These are phyloP conservation scores for Paracanthobrama guichenoti DNA, from an alignment of 2,113 vertebrate species.

Conservation along the genomic window DNA sequence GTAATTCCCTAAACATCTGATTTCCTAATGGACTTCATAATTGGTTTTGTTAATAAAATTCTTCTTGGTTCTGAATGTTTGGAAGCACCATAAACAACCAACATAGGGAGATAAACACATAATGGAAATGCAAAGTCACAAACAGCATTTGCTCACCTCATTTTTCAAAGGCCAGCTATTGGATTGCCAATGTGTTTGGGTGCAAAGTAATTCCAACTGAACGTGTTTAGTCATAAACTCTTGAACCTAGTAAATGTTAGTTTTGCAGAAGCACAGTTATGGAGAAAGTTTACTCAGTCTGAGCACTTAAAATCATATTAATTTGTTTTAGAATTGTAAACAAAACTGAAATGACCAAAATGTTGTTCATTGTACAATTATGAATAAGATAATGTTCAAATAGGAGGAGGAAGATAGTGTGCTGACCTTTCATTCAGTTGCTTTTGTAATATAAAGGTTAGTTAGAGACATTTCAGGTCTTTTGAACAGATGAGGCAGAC, in stretches of 20 bases:
- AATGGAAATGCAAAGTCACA: slow-evolving; percentile 21
- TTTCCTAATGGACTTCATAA: slow-evolving; percentile 9
- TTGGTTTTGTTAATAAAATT: slow-evolving; percentile 2
- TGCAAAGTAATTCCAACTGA: slow-evolving; percentile 9
- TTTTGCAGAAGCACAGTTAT: neutral
- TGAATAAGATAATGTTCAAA: neutral
- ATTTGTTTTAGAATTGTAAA: neutral
- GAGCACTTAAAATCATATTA: neutral
- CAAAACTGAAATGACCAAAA: neutral
- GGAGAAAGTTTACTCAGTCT: neutral
- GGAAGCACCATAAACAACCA: neutral
- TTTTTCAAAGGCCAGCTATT: slow-evolving; percentile 25
- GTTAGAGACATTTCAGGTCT: neutral
- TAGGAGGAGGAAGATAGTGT: neutral
- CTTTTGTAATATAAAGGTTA: slow-evolving; percentile 1
- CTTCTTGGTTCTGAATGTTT: neutral
- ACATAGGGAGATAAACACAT: slow-evolving; percentile 8
- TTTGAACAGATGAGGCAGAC: neutral
- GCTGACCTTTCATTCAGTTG: neutral
- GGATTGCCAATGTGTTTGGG: neutral
- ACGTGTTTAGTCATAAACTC: slow-evolving; percentile 7
- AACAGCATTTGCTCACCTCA: slow-evolving; percentile 24
- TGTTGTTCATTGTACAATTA: neutral
- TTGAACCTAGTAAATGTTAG: slow-evolving; percentile 3
- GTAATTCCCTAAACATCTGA: neutral